Evolutionary conservation across 2,888 invertebrate species (phyloP), one percentile per base, ranked within the genome.

Genomic region (Acleris emargana): DNA sequence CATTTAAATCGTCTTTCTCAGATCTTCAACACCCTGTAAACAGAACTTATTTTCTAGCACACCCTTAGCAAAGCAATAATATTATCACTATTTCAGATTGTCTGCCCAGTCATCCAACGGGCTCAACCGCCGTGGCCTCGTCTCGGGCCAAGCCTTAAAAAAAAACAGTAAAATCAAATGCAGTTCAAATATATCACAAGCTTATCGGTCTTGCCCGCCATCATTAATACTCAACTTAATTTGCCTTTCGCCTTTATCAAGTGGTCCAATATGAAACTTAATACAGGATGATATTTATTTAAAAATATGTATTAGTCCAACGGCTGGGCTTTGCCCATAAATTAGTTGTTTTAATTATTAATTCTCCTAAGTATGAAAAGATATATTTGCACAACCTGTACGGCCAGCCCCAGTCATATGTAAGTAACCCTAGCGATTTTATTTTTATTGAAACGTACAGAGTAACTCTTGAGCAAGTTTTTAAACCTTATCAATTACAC

Each of bases 331-430:
- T 59, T 72, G 71, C 60, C 73, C 77, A 89, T 91, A 91, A 91
- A 91, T 91, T 89, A 87, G 83, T 80, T 78, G 80, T 89, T 87
- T 91, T 92, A 91, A 91, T 91, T 91, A 89, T 88, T 83, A 90
- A 91, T 91, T 88, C 88, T 84, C 86, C 84, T 84, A 84, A 87
- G 84, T 88, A 87, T 83, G 79, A 79, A 80, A 83, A 89, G 86
- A 89, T 89, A 89, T 88, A 89, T 89, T 87, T 89, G 86, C 82
- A 84, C 87, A 88, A 88, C 88, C 87, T 88, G 88, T 80, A 82
- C 74, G 75, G 74, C 85, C 38, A 84, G 86, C 84, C 83, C 84
- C 81, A 45, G 42, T 17, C 89, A 86, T 88, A 84, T 88, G 90
- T 88, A 89, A 87, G 90, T 88, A 89, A 87, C 86, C 82, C 85